A percentile compares a stretch with the other conserved stretches of the same genome.
Evolutionary conservation across 2,888 invertebrate species (phyloP).

Genomic region (Epinotia ramella): DNA sequence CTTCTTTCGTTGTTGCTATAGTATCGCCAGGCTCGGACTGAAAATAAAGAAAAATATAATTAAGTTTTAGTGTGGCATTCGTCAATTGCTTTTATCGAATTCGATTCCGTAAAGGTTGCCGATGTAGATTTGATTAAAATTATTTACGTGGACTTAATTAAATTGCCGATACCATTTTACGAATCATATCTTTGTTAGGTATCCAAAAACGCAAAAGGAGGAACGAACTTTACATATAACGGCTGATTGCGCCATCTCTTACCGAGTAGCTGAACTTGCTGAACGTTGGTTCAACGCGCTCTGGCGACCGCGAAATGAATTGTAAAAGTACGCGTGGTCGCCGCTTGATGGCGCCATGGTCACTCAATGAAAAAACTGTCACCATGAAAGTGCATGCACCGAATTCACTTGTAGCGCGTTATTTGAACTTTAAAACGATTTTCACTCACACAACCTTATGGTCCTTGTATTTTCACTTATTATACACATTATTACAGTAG

Average conservation of each 20-base stretch:
- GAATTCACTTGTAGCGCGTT: conserved; percentile 53
- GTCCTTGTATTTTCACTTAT: conserved; percentile 31
- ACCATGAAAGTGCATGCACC: conserved; percentile 85
- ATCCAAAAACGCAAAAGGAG: neutral
- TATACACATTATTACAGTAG: conserved; percentile 27
- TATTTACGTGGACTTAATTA: neutral
- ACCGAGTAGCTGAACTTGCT: conserved; percentile 76
- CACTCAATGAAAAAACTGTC: conserved; percentile 87
- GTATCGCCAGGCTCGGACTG: conserved; percentile 91
- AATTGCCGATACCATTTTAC: neutral
- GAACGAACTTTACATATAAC: neutral
- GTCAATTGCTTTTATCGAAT: neutral
- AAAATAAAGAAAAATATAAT: conserved; percentile 58
- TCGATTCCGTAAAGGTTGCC: neutral
- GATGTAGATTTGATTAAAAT: neutral
- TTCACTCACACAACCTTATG: conserved; percentile 18
- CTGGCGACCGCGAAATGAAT: conserved; percentile 69
- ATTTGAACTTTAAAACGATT: conserved; percentile 14
- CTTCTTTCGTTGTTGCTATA: conserved; percentile 95
- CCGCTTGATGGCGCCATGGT: conserved; percentile 85
- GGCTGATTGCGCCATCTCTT: conserved; percentile 75
- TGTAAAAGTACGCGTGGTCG: conserved; percentile 82
- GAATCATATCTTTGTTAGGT: neutral
- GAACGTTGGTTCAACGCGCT: conserved; percentile 55
- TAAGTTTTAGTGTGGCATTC: neutral